phyloP scores from a whole-genome alignment of 2,888 invertebrate genomes.

The Oscheius sp. region DNA sequence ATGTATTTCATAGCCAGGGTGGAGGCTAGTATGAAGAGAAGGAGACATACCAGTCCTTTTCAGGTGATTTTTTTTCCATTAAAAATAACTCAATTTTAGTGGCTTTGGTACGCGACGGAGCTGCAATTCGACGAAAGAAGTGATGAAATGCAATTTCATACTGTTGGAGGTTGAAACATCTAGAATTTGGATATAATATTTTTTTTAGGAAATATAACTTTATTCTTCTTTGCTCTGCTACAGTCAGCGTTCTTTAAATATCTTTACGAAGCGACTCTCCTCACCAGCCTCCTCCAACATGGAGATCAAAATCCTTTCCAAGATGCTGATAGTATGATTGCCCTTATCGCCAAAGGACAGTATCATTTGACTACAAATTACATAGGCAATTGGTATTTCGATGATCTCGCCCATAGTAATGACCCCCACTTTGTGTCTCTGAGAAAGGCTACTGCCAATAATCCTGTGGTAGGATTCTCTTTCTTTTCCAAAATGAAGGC shows the following conservation, averaged over 20 bases:
- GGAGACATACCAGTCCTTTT: conserved; percentile 45
- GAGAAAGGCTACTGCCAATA: conserved; percentile 41
- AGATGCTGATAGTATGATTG: conserved; percentile 46
- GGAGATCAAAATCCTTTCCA: conserved; percentile 45
- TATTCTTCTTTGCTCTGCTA: conserved; percentile 47
- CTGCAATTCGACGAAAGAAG: conserved; percentile 59
- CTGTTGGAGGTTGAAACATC: conserved; percentile 28
- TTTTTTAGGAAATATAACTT: conserved; percentile 39
- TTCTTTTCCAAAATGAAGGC: too few relatives aligned
- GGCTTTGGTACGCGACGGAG: conserved; percentile 56
- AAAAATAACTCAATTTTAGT: conserved; percentile 33
- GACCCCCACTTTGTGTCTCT: conserved; percentile 44
- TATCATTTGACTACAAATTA: conserved; percentile 53
- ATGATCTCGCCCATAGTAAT: conserved; percentile 44
- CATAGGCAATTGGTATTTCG: conserved; percentile 55
- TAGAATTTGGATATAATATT: not conserved
- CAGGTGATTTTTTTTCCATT: conserved; percentile 35
- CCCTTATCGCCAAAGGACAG: conserved; percentile 43
- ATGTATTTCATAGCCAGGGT: conserved; percentile 45
- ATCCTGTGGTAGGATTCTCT: conserved; percentile 52
- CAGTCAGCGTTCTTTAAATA: conserved; percentile 48
- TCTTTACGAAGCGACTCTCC: conserved; percentile 42
- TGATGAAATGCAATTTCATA: conserved; percentile 45
- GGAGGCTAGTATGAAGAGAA: conserved; percentile 44
- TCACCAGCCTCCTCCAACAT: conserved; percentile 46